Percentiles rank a stretch among this genome's conserved stretches.
Evolutionary conservation across 2,797 vertebrate species (phyloP).

Genomic region (Macropus fuliginosus): DNA sequence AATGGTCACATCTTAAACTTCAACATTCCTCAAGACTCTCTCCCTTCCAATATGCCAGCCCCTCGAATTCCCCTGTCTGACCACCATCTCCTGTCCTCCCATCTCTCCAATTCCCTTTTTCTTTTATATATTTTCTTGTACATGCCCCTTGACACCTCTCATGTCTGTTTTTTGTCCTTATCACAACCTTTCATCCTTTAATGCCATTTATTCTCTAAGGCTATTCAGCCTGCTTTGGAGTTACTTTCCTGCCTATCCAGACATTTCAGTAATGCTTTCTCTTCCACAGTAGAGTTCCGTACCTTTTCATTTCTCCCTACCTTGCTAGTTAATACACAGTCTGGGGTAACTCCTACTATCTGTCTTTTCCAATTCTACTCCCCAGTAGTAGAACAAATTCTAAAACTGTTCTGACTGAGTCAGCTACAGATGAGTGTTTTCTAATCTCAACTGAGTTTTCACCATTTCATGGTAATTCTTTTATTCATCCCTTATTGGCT

Average conservation of each 20-base stretch:
- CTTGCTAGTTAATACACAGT: background rate
- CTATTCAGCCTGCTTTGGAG: background rate
- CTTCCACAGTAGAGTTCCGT: background rate
- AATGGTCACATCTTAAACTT: background rate
- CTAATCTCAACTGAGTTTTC: background rate
- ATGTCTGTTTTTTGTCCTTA: background rate
- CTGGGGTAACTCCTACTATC: background rate
- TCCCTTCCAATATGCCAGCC: background rate
- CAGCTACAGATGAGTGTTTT: background rate
- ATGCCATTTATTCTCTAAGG: background rate
- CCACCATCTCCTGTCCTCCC: background rate
- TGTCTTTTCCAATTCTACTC: background rate
- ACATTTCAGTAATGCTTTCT: background rate
- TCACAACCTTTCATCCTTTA: background rate
- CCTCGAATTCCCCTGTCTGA: background rate
- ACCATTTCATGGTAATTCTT: background rate
- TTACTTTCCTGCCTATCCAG: background rate
- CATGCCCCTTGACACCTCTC: background rate
- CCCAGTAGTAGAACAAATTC: background rate
- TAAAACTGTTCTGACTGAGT: background rate
- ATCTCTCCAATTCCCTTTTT: background rate
- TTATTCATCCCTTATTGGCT: background rate
- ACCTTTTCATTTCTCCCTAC: background rate
- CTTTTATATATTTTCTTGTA: background rate
- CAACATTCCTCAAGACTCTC: background rate